These are phyloP conservation scores for Leucoraja ocellata DNA, from an alignment of 2,797 vertebrate genomes.

Conservation along the genomic window DNA sequence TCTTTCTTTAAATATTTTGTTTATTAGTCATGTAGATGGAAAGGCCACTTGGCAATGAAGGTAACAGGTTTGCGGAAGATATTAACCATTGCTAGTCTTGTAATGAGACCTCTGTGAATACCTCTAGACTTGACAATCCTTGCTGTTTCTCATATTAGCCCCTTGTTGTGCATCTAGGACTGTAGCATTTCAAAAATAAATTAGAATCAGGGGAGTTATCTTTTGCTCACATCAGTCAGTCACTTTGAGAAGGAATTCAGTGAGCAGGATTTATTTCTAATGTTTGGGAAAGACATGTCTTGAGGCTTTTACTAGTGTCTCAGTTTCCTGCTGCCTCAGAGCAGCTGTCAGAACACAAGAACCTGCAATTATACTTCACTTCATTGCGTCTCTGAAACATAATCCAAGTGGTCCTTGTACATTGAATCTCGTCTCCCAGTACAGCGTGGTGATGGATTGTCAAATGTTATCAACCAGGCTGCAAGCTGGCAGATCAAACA, in stretches of 20 bases:
- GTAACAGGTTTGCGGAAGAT: too few relatives aligned
- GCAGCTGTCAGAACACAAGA: background rate
- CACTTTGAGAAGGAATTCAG: background rate
- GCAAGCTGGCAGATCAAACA: background rate
- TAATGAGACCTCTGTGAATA: background rate
- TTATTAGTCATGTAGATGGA: background rate
- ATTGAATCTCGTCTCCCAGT: background rate
- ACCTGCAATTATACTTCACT: background rate
- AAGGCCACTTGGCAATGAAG: too few relatives aligned
- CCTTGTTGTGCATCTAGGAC: background rate
- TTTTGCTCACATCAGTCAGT: background rate
- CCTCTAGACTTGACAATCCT: background rate
- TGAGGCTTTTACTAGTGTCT: background rate
- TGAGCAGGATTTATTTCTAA: background rate
- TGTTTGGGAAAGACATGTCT: background rate
- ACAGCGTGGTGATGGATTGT: background rate
- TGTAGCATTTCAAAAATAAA: background rate
- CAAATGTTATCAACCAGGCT: background rate
- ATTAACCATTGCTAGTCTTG: too few relatives aligned
- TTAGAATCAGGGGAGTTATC: background rate
- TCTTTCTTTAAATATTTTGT: background rate
- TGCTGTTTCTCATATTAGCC: background rate
- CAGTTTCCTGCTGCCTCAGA: background rate
- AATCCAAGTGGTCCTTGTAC: background rate
- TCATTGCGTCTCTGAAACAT: background rate